phyloP scores from a whole-genome alignment of 2,113 vertebrate species.

The Danio rerio region DNA sequence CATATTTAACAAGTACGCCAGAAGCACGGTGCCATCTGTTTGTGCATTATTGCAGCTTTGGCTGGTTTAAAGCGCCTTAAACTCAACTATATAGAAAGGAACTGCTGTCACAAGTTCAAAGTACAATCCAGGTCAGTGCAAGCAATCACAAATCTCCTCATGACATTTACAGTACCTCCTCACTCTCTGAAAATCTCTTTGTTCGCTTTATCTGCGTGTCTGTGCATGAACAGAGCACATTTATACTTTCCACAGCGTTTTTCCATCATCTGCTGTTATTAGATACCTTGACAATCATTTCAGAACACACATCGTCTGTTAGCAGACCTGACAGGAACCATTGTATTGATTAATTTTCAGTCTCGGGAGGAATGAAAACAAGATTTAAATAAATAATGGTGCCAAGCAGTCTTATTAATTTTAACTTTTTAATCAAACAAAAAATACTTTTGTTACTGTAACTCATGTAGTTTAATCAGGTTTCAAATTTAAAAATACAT shows the following conservation, averaged over 20 bases:
- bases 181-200: slow-evolving; percentile 3
- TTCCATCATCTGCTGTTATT: slow-evolving; percentile 58
- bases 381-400: too few species aligned
- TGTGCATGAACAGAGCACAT: slow-evolving; percentile 55
- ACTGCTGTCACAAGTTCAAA: neutral
- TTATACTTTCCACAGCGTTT: slow-evolving; percentile 22
- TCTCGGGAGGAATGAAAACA: neutral
- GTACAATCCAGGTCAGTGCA: neutral
- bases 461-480: too few species aligned
- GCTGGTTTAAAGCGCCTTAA: neutral
- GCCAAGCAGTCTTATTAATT: too few species aligned
- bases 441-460: too few species aligned
- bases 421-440: too few species aligned
- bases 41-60: neutral
- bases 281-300: slow-evolving; percentile 36
- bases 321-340: neutral
- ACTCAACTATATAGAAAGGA: neutral
- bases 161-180: neutral
- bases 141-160: neutral
- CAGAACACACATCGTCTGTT: neutral
- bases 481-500: too few species aligned
- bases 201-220: slow-evolving; percentile 54
- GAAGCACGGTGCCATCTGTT: neutral
- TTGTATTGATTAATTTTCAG: neutral
- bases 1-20: neutral